Conservation (phyloP, 2,113 vertebrate genomes). For the Lagenorhynchus albirostris region DNA sequence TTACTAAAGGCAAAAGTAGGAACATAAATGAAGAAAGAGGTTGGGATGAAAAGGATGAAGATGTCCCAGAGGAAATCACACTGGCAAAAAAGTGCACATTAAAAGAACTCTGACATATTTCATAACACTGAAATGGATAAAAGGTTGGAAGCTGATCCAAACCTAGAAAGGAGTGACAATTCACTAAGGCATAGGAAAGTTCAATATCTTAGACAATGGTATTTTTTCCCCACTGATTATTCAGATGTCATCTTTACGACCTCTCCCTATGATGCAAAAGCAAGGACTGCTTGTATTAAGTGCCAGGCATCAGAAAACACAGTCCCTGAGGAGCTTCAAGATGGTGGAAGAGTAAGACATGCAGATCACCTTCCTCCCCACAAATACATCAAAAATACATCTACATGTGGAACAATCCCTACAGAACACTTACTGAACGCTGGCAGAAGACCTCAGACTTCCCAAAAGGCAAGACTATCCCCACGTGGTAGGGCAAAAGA, state of each 20-base stretch:
- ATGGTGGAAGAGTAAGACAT: no score
- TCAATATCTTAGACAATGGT: neutral
- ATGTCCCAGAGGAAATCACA: neutral
- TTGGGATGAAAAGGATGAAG: neutral
- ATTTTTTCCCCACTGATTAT: neutral
- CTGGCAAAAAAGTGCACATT: neutral
- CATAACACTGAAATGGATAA: neutral
- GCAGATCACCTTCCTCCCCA: no score
- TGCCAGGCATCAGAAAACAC: neutral
- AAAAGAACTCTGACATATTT: neutral
- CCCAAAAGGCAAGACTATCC: no score
- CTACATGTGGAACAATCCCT: no score
- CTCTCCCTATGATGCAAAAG: neutral
- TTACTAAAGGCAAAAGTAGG: neutral
- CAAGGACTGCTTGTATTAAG: neutral
- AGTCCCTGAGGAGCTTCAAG: neutral
- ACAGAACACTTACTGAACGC: no score
- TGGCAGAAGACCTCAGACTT: no score
- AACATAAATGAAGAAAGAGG: neutral
- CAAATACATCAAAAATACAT: no score
- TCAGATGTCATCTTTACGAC: neutral
- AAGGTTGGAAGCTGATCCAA: neutral
- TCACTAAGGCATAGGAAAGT: neutral
- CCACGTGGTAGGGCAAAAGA: no score
- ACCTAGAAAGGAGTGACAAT: neutral